These are phyloP conservation scores for Hozukius guyotensis DNA, from an alignment of 2,797 vertebrate genomes.

Conservation along the genomic window DNA sequence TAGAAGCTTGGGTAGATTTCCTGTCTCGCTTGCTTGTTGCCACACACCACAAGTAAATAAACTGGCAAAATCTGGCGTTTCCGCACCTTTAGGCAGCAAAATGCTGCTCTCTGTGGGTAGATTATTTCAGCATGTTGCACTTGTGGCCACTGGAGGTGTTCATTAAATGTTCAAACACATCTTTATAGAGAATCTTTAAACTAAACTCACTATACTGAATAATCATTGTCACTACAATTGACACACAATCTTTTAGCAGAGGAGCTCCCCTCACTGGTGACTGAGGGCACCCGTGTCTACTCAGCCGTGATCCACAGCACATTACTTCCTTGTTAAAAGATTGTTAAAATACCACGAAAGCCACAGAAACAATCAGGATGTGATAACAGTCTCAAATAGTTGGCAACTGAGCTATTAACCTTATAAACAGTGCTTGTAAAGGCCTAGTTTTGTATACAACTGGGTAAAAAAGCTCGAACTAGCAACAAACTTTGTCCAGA, in stretches of 20 bases:
- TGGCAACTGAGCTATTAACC: background rate
- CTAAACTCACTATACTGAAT: background rate
- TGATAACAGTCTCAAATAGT: background rate
- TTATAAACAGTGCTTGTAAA: background rate
- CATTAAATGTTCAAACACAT: background rate
- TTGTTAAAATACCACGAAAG: background rate
- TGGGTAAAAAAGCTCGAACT: background rate
- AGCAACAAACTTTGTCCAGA: constrained; percentile 28
- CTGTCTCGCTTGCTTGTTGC: background rate
- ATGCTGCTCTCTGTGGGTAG: background rate
- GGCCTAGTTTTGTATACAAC: background rate
- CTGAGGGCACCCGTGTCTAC: background rate
- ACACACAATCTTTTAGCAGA: background rate
- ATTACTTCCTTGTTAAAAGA: background rate
- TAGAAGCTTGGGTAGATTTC: background rate
- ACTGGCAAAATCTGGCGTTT: background rate
- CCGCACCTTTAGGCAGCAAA: background rate
- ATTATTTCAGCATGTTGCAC: background rate
- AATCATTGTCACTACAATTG: background rate
- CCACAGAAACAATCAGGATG: background rate
- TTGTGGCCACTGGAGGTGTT: background rate
- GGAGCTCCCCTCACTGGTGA: background rate
- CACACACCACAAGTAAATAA: background rate
- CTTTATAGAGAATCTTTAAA: background rate
- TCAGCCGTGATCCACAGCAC: background rate